Conservation (phyloP, 2,797 vertebrate species). For the Chloroceryle inda region DNA sequence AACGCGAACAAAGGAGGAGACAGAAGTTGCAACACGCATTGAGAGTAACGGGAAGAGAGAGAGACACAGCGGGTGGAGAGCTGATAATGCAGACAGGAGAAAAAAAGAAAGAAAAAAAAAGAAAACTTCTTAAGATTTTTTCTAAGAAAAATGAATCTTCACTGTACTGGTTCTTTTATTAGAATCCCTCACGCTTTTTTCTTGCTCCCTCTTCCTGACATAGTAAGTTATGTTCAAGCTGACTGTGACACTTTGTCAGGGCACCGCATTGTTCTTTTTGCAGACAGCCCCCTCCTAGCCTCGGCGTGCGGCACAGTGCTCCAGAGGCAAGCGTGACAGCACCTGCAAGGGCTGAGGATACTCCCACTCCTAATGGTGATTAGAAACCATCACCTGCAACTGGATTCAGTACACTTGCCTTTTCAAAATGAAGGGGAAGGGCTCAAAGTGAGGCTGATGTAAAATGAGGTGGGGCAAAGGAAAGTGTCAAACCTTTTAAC, state of each 20-base stretch:
- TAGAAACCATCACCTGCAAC: neutral
- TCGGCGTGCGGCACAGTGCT: fast-evolving
- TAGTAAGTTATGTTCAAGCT: slow-evolving; percentile 52
- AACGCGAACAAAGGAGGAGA: slow-evolving; percentile 72
- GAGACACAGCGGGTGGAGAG: slow-evolving; percentile 61
- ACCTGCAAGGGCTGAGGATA: neutral
- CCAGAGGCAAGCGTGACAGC: neutral
- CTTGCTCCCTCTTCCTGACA: slow-evolving; percentile 44
- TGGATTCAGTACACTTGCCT: neutral
- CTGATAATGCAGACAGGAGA: slow-evolving; percentile 35
- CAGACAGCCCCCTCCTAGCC: neutral
- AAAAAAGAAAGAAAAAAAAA: neutral
- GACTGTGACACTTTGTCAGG: slow-evolving; percentile 11
- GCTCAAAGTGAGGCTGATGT: neutral
- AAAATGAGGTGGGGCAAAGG: neutral
- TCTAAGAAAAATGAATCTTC: slow-evolving; percentile 65
- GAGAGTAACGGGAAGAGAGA: slow-evolving; percentile 69
- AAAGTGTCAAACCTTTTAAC: neutral
- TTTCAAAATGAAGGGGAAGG: neutral
- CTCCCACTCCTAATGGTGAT: fast-evolving
- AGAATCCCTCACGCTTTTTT: slow-evolving; percentile 21
- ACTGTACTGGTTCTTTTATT: slow-evolving; percentile 65
- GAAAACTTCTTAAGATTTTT: slow-evolving; percentile 72
- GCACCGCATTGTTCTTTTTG: neutral
- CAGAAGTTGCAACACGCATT: slow-evolving; percentile 68